Evolutionary conservation across 2,797 vertebrate genomes (phyloP).

Genomic region (Sitta carolinensis): DNA sequence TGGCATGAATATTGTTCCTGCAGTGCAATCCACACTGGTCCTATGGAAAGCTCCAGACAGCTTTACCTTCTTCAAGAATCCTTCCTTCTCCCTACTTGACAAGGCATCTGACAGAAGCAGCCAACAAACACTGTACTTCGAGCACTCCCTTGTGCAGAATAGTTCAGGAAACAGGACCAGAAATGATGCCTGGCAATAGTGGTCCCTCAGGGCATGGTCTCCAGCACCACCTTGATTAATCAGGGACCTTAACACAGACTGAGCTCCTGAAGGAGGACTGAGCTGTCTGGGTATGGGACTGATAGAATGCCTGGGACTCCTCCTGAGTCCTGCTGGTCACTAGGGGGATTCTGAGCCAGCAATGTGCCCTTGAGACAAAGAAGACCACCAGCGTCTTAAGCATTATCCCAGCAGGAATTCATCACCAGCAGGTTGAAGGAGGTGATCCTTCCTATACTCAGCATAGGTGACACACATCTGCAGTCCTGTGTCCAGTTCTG

Average conservation of each 20-base stretch:
- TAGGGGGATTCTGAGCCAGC: not conserved
- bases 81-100: not conserved
- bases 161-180: not conserved
- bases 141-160: not conserved
- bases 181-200: not conserved
- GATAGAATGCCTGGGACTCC: not conserved
- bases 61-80: not conserved
- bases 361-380: not conserved
- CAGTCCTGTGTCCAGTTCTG: not conserved
- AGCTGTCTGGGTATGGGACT: not conserved
- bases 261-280: rapidly evolving
- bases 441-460: not conserved
- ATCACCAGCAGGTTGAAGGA: not conserved
- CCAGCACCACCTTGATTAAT: no score
- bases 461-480: not conserved
- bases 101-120: not conserved
- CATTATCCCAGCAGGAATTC: not conserved
- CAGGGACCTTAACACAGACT: not conserved
- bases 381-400: not conserved
- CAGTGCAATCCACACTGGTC: not conserved
- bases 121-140: not conserved
- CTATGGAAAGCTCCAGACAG: not conserved
- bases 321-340: not conserved
- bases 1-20: not conserved
- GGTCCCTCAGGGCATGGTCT: no score